Evolutionary conservation across 1,140 invertebrate genomes (phyloP).

Genomic region (Metopolophium dirhodum): DNA sequence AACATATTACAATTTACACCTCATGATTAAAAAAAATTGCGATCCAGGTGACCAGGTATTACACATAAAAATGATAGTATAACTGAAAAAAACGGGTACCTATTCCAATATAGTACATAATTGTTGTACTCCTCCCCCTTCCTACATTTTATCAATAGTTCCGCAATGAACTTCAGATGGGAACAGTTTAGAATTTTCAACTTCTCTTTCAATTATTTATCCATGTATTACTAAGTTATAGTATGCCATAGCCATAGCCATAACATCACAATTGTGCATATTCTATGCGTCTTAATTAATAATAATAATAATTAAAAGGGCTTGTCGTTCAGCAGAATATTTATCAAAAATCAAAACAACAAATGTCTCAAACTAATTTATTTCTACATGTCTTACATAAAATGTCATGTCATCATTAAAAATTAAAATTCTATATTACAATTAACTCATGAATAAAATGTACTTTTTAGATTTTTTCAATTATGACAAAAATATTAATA

Average conservation of each 20-base stretch:
- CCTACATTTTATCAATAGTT: not conserved
- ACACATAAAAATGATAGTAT: no score
- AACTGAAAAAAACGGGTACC: no score
- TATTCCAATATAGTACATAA: no score
- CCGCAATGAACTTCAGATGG: not conserved
- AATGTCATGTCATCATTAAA: not conserved
- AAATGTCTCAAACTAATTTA: conserved; percentile 14
- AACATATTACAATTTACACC: no score
- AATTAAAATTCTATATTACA: conserved; percentile 44
- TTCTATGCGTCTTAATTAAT: not conserved
- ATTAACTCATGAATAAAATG: conserved; percentile 19
- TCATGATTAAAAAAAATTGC: no score
- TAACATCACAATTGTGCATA: not conserved
- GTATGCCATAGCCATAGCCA: not conserved
- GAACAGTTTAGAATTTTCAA: not conserved
- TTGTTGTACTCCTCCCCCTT: not conserved
- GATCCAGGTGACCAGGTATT: no score
- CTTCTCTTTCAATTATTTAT: not conserved
- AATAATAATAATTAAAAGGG: not conserved
- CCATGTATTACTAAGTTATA: not conserved
- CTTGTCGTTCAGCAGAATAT: not conserved
- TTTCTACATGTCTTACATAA: not conserved
- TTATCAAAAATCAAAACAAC: not conserved
- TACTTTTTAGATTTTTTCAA: not conserved
- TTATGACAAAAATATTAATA: conserved; percentile 23